These are phyloP conservation scores for Yponomeuta malinellus DNA, from an alignment of 2,888 invertebrate genomes.

Conservation along the genomic window DNA sequence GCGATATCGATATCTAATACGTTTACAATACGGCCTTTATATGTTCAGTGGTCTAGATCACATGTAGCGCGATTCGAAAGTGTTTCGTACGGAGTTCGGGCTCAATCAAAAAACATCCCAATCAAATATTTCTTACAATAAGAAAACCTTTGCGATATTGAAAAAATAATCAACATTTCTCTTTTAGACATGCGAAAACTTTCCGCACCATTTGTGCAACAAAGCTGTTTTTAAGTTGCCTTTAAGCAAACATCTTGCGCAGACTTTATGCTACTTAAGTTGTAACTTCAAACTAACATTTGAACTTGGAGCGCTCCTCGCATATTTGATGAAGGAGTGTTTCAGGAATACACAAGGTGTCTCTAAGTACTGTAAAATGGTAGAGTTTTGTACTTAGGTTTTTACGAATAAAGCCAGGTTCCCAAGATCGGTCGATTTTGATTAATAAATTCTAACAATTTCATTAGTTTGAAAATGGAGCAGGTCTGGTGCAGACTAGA, in stretches of 20 bases:
- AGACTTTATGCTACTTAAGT: slow-evolving; percentile 1
- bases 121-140: slow-evolving; percentile 42
- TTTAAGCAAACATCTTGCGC: neutral
- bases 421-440: too few species aligned
- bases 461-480: too few species aligned
- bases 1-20: neutral
- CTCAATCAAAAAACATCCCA: slow-evolving; percentile 41
- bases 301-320: neutral
- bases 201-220: slow-evolving; percentile 7
- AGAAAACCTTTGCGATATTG: slow-evolving; percentile 24
- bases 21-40: neutral
- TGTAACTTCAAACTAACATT: neutral
- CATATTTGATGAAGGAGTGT: neutral
- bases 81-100: slow-evolving; percentile 25
- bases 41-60: neutral
- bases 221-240: neutral
- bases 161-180: slow-evolving; percentile 12
- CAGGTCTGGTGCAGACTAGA: too few species aligned
- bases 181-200: slow-evolving; percentile 5
- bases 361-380: too few species aligned
- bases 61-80: neutral
- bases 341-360: too few species aligned
- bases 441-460: too few species aligned
- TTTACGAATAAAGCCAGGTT: too few species aligned
- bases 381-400: too few species aligned